Base-by-base conservation (phyloP, 2,888 invertebrate species). In the Epistrophe eligans region DNA sequence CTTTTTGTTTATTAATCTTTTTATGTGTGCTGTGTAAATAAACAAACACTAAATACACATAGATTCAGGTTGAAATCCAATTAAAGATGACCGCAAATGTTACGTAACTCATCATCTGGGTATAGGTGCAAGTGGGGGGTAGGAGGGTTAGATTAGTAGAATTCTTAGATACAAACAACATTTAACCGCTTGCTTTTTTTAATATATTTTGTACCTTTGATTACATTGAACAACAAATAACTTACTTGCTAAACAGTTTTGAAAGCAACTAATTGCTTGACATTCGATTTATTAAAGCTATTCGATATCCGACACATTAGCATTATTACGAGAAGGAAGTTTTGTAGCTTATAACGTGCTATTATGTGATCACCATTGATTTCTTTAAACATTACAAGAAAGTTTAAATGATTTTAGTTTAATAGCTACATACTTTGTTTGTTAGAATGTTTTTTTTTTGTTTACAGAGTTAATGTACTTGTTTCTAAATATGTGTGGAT, bases 31-130 rank as follows among this genome's bases (percentile, higher is more conserved):
- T 58, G 64, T 62, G 13, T 50, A n/a, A 48, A 70, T 43, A 58
- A 48, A 80, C 58, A 52, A 74, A 58, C 38, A 40, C 28, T 28
- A 15, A 58, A 11, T 58, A 55, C 43, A 66, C 32, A 48, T 48
- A 50, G 6, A 0, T 32, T 8, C 50, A 24, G n/a, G 62, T 71
- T 13, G 52, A 84, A 80, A 84, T 84, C 58, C 80, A 84, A 84
- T 80, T 76, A 79, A 74, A 72, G 71, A 71, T 80, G 84, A 84
- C 84, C 76, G 52, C 84, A 84, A 79, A 71, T 72, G 71, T 84
- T 84, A 52, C 80, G 52, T 76, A 84, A 84, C 71, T 71, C 58
- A 76, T 79, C 71, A 71, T 66, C 38, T 11, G 19, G 19, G 19
- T 60, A 13, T 6, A 38, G 43, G 15, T 24, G 45, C 19, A 5